These are phyloP conservation scores for Rhinoderma darwinii DNA, from an alignment of 2,113 vertebrate genomes.

Conservation along the genomic window DNA sequence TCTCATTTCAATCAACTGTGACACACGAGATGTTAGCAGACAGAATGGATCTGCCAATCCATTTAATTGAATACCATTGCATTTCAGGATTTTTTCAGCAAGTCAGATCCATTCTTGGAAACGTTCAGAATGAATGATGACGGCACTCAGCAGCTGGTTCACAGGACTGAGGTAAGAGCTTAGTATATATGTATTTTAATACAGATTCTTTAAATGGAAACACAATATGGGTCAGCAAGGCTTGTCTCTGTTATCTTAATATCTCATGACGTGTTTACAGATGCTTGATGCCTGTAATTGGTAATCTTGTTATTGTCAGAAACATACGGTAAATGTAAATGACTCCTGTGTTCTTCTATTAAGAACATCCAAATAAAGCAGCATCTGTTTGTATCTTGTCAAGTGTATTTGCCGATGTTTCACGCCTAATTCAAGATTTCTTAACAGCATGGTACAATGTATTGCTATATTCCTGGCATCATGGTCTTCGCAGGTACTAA, in stretches of 20 bases:
- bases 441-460: neutral
- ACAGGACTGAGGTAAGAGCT: constrained; percentile 90
- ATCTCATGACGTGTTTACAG: neutral
- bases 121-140: constrained; percentile 96
- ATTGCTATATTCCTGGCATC: neutral
- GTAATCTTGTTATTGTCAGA: neutral
- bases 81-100: constrained; percentile 96
- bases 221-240: neutral
- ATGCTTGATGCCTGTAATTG: neutral
- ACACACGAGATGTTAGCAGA: neutral
- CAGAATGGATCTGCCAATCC: constrained; percentile 34
- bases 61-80: constrained; percentile 61
- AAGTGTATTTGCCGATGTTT: constrained; percentile 12
- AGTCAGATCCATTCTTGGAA: constrained; percentile 97
- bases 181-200: neutral
- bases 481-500: neutral
- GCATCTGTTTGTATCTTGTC: constrained; percentile 35
- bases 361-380: neutral
- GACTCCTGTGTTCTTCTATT: constrained; percentile 1
- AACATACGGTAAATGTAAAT: constrained; percentile 2
- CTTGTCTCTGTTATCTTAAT: neutral
- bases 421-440: neutral
- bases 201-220: neutral
- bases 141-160: constrained; percentile 92
- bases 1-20: constrained; percentile 49